Percentiles rank a stretch among this genome's conserved stretches.
These are phyloP conservation scores for Coenonympha arcania DNA, from an alignment of 2,888 invertebrate genomes.

Conservation along the genomic window DNA sequence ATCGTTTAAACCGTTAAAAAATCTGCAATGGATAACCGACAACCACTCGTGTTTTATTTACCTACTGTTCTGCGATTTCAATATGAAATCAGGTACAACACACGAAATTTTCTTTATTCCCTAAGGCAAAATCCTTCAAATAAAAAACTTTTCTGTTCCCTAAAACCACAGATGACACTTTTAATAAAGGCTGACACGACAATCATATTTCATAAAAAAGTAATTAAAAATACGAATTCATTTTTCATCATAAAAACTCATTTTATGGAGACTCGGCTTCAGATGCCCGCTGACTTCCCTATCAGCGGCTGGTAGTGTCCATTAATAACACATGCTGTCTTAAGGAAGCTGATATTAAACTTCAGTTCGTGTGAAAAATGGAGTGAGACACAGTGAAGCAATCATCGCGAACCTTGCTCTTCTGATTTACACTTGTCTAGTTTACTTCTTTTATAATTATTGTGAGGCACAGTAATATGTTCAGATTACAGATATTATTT, in stretches of 20 bases:
- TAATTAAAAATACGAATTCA: conserved; percentile 3
- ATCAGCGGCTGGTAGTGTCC: conserved; percentile 6
- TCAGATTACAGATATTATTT: too few relatives aligned
- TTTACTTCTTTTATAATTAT: background rate
- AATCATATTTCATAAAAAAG: background rate
- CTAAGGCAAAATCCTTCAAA: background rate
- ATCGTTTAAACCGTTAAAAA: too few relatives aligned
- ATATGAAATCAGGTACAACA: too few relatives aligned
- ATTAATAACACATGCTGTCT: conserved; percentile 23
- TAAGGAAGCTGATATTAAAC: conserved; percentile 20
- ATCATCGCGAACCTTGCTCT: too few relatives aligned
- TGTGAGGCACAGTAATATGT: too few relatives aligned
- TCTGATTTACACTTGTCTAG: conserved; percentile 6
- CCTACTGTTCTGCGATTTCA: too few relatives aligned
- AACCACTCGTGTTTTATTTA: too few relatives aligned
- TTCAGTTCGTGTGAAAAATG: conserved; percentile 19
- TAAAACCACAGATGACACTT: background rate
- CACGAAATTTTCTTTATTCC: too few relatives aligned
- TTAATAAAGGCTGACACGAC: too few relatives aligned
- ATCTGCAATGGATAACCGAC: too few relatives aligned
- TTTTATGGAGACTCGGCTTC: conserved; percentile 4
- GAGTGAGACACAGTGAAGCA: conserved; percentile 4
- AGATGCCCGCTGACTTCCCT: conserved; percentile 7
- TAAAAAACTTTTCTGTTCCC: background rate
- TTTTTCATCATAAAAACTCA: conserved; percentile 9